Evolutionary conservation across 1,140 invertebrate genomes (phyloP), one percentile per base, ranked within the genome.

Genomic region (Mercenaria mercenaria): DNA sequence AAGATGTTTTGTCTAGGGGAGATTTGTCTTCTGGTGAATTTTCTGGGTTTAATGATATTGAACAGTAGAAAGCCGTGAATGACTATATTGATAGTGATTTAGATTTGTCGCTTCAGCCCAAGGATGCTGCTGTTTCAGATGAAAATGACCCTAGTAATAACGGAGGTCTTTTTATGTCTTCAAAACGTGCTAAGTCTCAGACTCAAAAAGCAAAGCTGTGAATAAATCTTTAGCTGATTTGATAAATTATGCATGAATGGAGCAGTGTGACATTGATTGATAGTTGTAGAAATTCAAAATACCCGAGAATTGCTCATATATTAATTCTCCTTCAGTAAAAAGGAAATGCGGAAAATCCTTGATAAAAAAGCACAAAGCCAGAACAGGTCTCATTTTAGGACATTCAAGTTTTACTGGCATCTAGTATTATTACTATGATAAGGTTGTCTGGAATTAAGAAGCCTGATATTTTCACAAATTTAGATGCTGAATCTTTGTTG

Each of bases 391-490:
- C n/a, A n/a, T 37, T 82, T 2, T 10, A 26, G 29, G 59, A 61
- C n/a, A 82, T 82, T 26, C 80, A 67, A 32, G 64, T 41, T 64
- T 69, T 88, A n/a, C 56, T 88, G 20, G 52, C 59, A 13, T 26
- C 86, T 3, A 37, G 56, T 52, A 43, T 80, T 11, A 26, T 29
- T 29, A 26, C 74, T 50, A 52, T 80, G 50, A 37, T 88, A 13
- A 88, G 77, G 26, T 39, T 88, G 20, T 72, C 76, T 43, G 76
- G 8, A 26, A 15, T 88, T 64, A 34, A 80, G 26, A 88, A 80
- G 32, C 13, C 26, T 23, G 52, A 88, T 26, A 69, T 79, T 79
- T 61, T 43, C 39, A 0, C 8, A 8, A 47, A 47, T 47, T 6
- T 47, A 13, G 50, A 76, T 18, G 37, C 47, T 37, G 76, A 86